Base-by-base conservation (phyloP, 92 coral and sea anemone genomes). In the Muricea muricata region DNA sequence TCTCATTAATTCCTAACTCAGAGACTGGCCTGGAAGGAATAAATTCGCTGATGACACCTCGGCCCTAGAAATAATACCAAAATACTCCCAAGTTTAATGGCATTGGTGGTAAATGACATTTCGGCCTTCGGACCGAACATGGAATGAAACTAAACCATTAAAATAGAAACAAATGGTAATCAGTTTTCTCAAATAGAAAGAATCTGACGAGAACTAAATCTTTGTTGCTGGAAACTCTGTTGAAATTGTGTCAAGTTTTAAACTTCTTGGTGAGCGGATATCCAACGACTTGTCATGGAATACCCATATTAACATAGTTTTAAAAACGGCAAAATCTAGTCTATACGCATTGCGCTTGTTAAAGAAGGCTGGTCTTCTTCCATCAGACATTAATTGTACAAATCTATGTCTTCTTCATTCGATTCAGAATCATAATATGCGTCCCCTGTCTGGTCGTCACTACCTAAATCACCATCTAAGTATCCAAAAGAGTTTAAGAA, bases 1-100 rank as follows among this genome's bases (percentile, higher is more conserved):
- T 4, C 35, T 74, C 37, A 25, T 15, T 63, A n/a, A n/a, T n/a
- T n/a, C n/a, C n/a, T n/a, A n/a, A n/a, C n/a, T n/a, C n/a, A n/a
- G n/a, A n/a, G n/a, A n/a, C n/a, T n/a, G n/a, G n/a, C n/a, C n/a
- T n/a, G n/a, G n/a, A n/a, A n/a, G n/a, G n/a, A n/a, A n/a, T n/a
- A 78, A 78, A 78, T 55, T 78, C n/a, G 83, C 54, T 29, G 65
- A 74, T 74, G 80, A 74, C 24, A 74, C 80, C 15, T 28, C 45
- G 15, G 54, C 42, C 15, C n/a, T 74, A 32, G 65, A 65, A 40
- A 31, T 25, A n/a, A n/a, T n/a, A n/a, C n/a, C n/a, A n/a, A n/a
- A n/a, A n/a, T n/a, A n/a, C n/a, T n/a, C n/a, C n/a, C n/a, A n/a
- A n/a, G n/a, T n/a, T n/a, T n/a, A n/a, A n/a, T n/a, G n/a, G n/a